Evolutionary conservation across 2,888 invertebrate species (phyloP).

Genomic region (Willowsia nigromaculata): DNA sequence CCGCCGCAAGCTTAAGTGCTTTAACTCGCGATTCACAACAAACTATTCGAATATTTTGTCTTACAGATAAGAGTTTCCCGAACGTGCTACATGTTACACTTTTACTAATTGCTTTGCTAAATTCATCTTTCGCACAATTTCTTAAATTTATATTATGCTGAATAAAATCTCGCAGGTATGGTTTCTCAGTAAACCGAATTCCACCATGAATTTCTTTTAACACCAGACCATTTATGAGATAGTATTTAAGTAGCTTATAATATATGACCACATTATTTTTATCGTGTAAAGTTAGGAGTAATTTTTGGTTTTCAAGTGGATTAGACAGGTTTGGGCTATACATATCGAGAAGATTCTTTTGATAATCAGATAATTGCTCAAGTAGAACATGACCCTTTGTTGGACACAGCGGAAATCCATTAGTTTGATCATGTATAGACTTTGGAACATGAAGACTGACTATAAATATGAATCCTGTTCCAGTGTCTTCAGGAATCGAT

Average conservation of each 20-base stretch:
- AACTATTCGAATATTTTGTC: not conserved
- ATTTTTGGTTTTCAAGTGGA: not conserved
- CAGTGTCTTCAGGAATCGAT: not conserved
- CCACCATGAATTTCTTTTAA: not conserved
- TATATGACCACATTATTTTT: not conserved
- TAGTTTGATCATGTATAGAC: not conserved
- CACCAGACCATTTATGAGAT: not conserved
- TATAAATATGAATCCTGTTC: not conserved
- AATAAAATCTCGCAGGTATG: not conserved
- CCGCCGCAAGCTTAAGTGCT: not conserved
- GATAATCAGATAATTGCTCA: not conserved
- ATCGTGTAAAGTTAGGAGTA: not conserved
- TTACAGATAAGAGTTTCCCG: not conserved
- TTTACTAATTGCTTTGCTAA: not conserved
- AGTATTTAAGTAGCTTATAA: not conserved
- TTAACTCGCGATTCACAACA: not conserved
- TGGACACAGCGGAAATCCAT: not conserved
- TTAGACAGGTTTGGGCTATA: not conserved
- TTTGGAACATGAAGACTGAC: not conserved
- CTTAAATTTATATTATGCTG: not conserved
- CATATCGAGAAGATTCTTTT: not conserved
- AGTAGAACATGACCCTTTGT: not conserved
- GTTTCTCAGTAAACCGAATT: not conserved
- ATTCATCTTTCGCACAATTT: not conserved
- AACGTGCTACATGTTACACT: not conserved